A percentile compares a stretch with the other conserved stretches of the same genome.
Conservation (phyloP, 2,797 vertebrate genomes). For the Hippoglossus hippoglossus region DNA sequence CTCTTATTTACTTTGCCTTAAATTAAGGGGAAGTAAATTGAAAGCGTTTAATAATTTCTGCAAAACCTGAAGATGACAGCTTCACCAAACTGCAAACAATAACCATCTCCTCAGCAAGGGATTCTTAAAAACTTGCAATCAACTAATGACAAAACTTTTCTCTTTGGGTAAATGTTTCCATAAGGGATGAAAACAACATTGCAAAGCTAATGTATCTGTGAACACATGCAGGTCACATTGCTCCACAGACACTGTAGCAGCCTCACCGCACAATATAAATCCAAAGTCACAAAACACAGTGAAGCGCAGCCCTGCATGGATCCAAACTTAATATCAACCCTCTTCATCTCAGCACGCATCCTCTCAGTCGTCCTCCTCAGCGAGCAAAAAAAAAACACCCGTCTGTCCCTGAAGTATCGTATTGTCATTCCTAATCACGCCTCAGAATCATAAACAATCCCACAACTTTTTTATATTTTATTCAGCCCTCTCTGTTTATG, state of each 20-base stretch:
- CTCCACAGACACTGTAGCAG: slow-evolving; percentile 7
- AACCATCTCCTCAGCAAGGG: neutral
- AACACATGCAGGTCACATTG: slow-evolving; percentile 29
- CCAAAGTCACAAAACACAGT: slow-evolving; percentile 44
- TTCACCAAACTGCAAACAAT: neutral
- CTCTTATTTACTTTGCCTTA: neutral
- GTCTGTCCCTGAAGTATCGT: slow-evolving; percentile 72
- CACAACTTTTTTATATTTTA: slow-evolving; percentile 80
- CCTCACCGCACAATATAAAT: slow-evolving; percentile 29
- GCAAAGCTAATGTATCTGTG: slow-evolving; percentile 3
- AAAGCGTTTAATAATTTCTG: neutral
- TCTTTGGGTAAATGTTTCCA: neutral
- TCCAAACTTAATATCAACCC: slow-evolving; percentile 58
- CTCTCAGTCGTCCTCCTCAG: slow-evolving; percentile 45
- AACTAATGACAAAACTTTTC: slow-evolving; percentile 45
- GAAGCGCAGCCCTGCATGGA: slow-evolving; percentile 34
- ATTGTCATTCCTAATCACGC: slow-evolving; percentile 82
- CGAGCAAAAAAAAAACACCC: slow-evolving; percentile 17
- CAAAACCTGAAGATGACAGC: neutral
- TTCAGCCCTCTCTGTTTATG: slow-evolving; percentile 77
- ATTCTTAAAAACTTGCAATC: slow-evolving; percentile 38
- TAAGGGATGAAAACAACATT: neutral
- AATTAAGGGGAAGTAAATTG: neutral
- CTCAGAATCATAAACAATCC: slow-evolving; percentile 80
- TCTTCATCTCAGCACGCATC: slow-evolving; percentile 46